Base-by-base conservation (phyloP, 2,888 invertebrate species). In the Lacanobia wlatinum region DNA sequence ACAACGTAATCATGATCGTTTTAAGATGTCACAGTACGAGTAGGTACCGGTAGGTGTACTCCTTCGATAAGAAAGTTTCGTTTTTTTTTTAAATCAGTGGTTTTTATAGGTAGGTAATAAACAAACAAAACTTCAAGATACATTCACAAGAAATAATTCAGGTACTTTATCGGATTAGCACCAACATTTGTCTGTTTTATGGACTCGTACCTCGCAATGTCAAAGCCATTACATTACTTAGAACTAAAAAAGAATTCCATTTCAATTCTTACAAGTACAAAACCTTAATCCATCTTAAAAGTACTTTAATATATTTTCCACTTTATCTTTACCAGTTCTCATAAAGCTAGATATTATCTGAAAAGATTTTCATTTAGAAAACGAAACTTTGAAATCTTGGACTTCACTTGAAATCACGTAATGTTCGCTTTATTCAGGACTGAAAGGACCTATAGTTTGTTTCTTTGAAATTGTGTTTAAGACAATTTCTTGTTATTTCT, bases 321-420 rank as follows among this genome's bases (percentile, higher is more conserved):
- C 50, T 63, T 78, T 82, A 56, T 76, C 62, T 70, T 60, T 53
- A 14, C 40, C 8, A 28, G 56, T 61, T 43, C 14, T 84, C 64
- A 55, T 72, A 77, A 77, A 80, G 28, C 40, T 73, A 65, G 74
- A 72, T 71, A 73, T 59, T 68, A 71, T 68, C 53, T 70, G 38
- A 77, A 74, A 76, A 77, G 62, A 61, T 74, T 77, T 83, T 73
- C 65, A 72, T 63, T 82, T 73, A 70, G 23, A 80, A 56, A 62
- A 46, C 28, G 68, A 65, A 70, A 68, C 56, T 72, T 65, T 50
- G 50, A 34, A 73, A 76, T 73, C 52, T 71, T 12, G 21, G 56
- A 62, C 52, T 56, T 59, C 10, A 60, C 10, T 73, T 55, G 48
- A 55, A 76, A 58, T 70, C 73, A 58, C 58, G 73, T 73, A 61